phyloP scores from a whole-genome alignment of 2,888 invertebrate species.

The Lasioglossum leucozonium region DNA sequence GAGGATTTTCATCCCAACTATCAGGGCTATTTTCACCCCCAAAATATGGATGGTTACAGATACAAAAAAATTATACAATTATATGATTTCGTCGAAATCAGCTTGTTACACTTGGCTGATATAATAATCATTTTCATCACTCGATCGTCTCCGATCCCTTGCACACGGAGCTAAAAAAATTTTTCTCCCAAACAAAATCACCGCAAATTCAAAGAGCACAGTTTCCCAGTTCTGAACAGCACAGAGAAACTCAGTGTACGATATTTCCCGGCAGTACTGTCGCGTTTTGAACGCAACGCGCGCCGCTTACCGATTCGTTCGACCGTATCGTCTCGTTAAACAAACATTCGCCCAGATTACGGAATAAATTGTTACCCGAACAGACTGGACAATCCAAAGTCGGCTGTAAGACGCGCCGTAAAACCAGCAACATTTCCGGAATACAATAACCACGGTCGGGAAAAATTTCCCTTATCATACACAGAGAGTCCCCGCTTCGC shows the following conservation, averaged over 20 bases:
- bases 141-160: too few species aligned
- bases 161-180: background rate
- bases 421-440: background rate
- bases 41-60: too few species aligned
- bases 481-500: background rate
- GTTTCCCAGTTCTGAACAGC: background rate
- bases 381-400: background rate
- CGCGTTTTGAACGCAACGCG: background rate
- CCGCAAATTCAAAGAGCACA: background rate
- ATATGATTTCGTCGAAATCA: too few species aligned
- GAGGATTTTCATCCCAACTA: too few species aligned
- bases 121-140: too few species aligned
- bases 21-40: too few species aligned
- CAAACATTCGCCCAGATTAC: background rate
- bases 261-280: background rate
- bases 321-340: background rate
- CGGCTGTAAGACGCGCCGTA: background rate
- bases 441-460: background rate
- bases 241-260: background rate
- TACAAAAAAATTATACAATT: too few species aligned
- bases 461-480: background rate
- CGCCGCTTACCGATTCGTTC: background rate
- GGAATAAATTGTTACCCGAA: background rate
- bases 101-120: too few species aligned
- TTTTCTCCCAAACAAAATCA: background rate